These are phyloP conservation scores for Linurgus olivaceus DNA, from an alignment of 2,797 vertebrate species.

Conservation along the genomic window DNA sequence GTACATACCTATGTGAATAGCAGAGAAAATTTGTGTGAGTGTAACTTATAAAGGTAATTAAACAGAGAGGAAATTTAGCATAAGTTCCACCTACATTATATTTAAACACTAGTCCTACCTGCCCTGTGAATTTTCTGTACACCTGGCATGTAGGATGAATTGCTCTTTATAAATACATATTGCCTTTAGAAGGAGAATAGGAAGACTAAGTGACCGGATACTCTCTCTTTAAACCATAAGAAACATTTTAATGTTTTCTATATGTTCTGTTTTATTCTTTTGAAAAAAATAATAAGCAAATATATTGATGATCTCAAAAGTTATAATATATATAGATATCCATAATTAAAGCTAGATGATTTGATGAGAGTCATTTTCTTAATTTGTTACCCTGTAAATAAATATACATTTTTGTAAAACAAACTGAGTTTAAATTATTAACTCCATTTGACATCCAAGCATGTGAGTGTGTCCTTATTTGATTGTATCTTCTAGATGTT, in stretches of 20 bases:
- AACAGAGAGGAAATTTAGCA: conserved; percentile 55
- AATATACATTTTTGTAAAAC: conserved; percentile 85
- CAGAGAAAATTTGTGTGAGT: conserved; percentile 47
- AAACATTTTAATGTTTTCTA: conserved; percentile 71
- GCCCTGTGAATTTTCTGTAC: neutral
- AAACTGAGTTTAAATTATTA: conserved; percentile 82
- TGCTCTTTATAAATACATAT: conserved; percentile 50
- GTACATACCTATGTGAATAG: conserved; percentile 71
- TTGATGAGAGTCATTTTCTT: conserved; percentile 82
- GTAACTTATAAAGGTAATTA: conserved; percentile 44
- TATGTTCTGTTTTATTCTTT: conserved; percentile 63
- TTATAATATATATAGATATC: conserved; percentile 69
- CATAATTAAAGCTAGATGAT: conserved; percentile 76
- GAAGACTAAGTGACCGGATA: conserved; percentile 63
- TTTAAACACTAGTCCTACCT: neutral
- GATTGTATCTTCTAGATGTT: conserved; percentile 85
- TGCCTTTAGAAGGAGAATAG: conserved; percentile 59
- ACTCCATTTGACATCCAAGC: conserved; percentile 87
- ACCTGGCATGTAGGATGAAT: neutral
- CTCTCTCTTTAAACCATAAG: conserved; percentile 76
- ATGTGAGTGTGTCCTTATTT: conserved; percentile 87
- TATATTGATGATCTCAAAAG: conserved; percentile 78
- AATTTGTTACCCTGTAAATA: conserved; percentile 92
- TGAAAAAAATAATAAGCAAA: conserved; percentile 22
- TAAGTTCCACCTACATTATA: conserved; percentile 43